These are phyloP conservation scores for Orussus abietinus DNA, from an alignment of 1,140 invertebrate species.

Conservation along the genomic window DNA sequence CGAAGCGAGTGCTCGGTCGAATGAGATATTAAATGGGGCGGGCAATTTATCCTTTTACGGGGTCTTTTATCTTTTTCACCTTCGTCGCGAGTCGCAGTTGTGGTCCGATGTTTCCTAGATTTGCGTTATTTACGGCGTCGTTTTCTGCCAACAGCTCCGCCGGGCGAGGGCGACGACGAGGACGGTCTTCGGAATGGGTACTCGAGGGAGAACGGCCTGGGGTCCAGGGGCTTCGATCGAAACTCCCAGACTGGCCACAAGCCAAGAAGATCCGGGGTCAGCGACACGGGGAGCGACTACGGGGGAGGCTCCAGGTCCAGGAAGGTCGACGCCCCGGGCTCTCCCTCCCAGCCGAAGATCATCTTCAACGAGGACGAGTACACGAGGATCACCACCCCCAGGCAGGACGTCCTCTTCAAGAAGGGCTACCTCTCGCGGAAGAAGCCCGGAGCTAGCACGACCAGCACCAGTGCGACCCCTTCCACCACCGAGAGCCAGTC, in stretches of 20 bases:
- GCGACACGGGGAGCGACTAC: slow-evolving; percentile 30
- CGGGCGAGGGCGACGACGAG: slow-evolving; percentile 49
- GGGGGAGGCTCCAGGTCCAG: slow-evolving; percentile 27
- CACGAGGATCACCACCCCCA: slow-evolving; percentile 66
- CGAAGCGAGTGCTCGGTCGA: no score
- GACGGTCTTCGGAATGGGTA: slow-evolving; percentile 39
- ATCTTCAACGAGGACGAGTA: slow-evolving; percentile 61
- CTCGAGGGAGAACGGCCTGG: slow-evolving; percentile 34
- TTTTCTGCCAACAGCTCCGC: slow-evolving; percentile 34
- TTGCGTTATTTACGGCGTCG: no score
- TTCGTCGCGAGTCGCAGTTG: no score
- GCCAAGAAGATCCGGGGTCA: slow-evolving; percentile 9
- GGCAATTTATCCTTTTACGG: no score
- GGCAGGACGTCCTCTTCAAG: slow-evolving; percentile 70
- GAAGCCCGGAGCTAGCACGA: slow-evolving; percentile 49
- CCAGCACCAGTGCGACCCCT: slow-evolving; percentile 49
- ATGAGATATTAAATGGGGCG: no score
- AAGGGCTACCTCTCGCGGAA: slow-evolving; percentile 65
- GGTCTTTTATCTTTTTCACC: no score
- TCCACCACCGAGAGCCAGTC: slow-evolving; percentile 51
- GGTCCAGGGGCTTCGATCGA: slow-evolving; percentile 16
- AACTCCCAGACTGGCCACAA: slow-evolving; percentile 31
- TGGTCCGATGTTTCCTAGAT: no score
- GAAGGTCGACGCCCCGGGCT: slow-evolving; percentile 32
- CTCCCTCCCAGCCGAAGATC: slow-evolving; percentile 36